Percentiles rank a stretch among this genome's conserved stretches.
phyloP scores from a whole-genome alignment of 2,888 invertebrate species.

The Protodeltote pygarga region DNA sequence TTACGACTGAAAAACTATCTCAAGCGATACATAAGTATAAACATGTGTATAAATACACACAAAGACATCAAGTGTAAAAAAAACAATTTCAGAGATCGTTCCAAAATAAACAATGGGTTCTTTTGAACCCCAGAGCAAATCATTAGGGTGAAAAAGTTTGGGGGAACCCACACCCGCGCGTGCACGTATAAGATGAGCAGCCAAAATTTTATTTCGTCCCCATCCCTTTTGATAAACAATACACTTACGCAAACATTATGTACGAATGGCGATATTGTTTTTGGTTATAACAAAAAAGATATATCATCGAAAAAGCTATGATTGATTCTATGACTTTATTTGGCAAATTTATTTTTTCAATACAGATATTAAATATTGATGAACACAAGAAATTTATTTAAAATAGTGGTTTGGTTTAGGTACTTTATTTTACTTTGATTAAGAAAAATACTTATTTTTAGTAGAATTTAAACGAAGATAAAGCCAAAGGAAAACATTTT shows the following conservation, averaged over 20 bases:
- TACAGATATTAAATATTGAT: too few species aligned
- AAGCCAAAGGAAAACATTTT: too few species aligned
- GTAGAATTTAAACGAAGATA: too few species aligned
- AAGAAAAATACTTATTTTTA: too few species aligned
- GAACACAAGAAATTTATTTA: too few species aligned
- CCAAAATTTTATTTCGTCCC: conserved; percentile 64
- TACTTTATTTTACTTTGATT: too few species aligned
- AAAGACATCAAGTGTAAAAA: conserved; percentile 50
- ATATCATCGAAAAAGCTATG: conserved; percentile 2
- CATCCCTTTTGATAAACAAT: conserved; percentile 64
- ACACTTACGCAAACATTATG: conserved; percentile 53
- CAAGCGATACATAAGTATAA: neutral
- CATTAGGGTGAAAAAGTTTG: conserved; percentile 71
- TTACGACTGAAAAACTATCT: conserved; percentile 14
- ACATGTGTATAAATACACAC: conserved; percentile 29
- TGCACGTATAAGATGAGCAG: conserved; percentile 69
- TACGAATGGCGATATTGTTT: conserved; percentile 42
- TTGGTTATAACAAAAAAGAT: conserved; percentile 14
- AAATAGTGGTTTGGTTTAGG: too few species aligned
- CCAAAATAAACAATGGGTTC: conserved; percentile 73
- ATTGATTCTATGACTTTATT: too few species aligned
- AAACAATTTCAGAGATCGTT: conserved; percentile 59
- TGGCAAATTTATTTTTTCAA: too few species aligned
- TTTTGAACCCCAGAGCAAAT: conserved; percentile 68
- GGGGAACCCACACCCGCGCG: conserved; percentile 56